phyloP scores from a whole-genome alignment of 2,888 invertebrate species.

The Liodrosophila aerea region DNA sequence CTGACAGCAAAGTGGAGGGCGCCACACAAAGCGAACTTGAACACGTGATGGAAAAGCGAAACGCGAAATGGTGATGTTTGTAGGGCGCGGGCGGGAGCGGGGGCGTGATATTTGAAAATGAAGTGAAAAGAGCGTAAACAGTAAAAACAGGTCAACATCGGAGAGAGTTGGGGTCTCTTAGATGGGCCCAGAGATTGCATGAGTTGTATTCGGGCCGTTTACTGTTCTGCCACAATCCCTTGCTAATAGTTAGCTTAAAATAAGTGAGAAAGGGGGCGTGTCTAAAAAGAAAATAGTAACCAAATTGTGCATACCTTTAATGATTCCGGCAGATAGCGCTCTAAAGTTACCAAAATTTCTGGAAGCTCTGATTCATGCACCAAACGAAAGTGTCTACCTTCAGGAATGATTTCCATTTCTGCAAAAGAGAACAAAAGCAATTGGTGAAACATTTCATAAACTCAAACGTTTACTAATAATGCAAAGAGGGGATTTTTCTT shows the following conservation, averaged over 20 bases:
- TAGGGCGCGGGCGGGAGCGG: conserved; percentile 18
- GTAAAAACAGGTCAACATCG: conserved; percentile 71
- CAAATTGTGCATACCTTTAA: conserved; percentile 86
- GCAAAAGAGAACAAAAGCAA: conserved; percentile 72
- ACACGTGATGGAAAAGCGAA: conserved; percentile 27
- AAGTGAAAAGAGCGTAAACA: conserved; percentile 47
- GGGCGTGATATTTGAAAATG: conserved; percentile 43
- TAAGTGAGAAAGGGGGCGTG: conserved; percentile 54
- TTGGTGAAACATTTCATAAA: conserved; percentile 30
- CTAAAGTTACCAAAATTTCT: conserved; percentile 90
- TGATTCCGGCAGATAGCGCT: conserved; percentile 92
- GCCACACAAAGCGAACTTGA: conserved; percentile 32
- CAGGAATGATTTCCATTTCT: conserved; percentile 93
- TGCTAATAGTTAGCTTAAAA: conserved; percentile 60
- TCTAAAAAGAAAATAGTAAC: conserved; percentile 3
- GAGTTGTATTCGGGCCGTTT: conserved; percentile 54
- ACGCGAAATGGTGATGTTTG: not conserved
- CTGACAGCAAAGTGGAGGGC: conserved; percentile 3
- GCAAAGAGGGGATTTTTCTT: not conserved
- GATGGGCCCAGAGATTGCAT: conserved; percentile 59
- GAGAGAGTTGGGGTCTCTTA: conserved; percentile 29
- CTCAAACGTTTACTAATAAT: conserved; percentile 27
- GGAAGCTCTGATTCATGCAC: conserved; percentile 92
- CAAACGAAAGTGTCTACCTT: conserved; percentile 94
- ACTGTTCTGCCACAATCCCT: conserved; percentile 1